Base-by-base conservation (phyloP, 92 coral and sea anemone species). In the Chrysogorgia sp. region DNA sequence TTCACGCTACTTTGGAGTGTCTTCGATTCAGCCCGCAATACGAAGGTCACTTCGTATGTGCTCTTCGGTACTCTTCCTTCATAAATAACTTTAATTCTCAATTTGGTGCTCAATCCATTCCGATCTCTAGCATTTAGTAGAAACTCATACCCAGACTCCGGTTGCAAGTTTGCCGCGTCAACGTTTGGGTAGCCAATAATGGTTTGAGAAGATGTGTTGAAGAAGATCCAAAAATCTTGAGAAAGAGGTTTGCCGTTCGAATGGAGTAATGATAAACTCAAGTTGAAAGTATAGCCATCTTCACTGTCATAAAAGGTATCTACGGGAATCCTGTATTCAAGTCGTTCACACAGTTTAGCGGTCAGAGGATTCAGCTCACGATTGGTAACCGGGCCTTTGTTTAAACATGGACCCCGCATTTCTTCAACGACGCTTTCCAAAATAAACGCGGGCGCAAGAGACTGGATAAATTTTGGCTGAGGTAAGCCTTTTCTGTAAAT, bases 101-200 rank as follows among this genome's bases (percentile, higher is more conserved):
- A 34, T 17, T 58, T 74, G 21, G 76, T 64, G 19, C 65, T 80
- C 26, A 67, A 30, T 24, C 78, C 78, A 29, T 74, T 49, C 19
- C 56, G 67, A 40, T 80, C 84, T 29, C 35, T 49, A n/a, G 84
- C 84, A 57, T 50, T 68, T 32, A 80, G 49, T 7, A 67, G 6
- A 40, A 80, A 80, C 40, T 68, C 84, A 26, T 68, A 80, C 24
- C 84, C 78, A 80, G 63, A 40, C 58, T 80, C 43, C 8, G 84
- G 84, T 40, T 67, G 77, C 21, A 1, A 7, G 21, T 22, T 20
- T 28, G 28, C 28, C 13, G 74, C 74, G 29, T 67, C 74, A 10
- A 67, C 57, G 40, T 67, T 67, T 31, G 74, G 74, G 28, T 40
- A 67, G 10, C 53, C 74, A 19, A 67, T 13, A 47, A 67, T 67